Percentiles rank a stretch among this genome's conserved stretches.
Evolutionary conservation across 1,140 invertebrate species (phyloP).

Genomic region (Ostrea edulis): DNA sequence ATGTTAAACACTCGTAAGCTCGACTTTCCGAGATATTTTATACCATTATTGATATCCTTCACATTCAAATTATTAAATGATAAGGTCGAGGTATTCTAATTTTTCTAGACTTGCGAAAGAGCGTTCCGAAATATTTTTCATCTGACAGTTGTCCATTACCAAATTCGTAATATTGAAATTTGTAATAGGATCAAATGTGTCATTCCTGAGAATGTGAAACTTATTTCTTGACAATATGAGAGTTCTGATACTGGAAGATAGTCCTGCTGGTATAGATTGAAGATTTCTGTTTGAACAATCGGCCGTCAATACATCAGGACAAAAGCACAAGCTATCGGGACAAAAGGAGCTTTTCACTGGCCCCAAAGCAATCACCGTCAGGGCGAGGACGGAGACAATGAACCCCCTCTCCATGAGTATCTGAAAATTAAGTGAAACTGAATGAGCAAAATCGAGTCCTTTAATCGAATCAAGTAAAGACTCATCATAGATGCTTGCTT

Average conservation of each 20-base stretch:
- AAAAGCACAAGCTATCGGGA: not conserved
- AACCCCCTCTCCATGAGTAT: not conserved
- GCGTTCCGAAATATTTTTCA: conserved; percentile 1
- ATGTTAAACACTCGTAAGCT: conserved; percentile 3
- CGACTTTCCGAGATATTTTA: not conserved
- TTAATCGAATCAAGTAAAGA: no score
- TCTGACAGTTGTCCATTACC: not conserved
- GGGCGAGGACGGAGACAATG: not conserved
- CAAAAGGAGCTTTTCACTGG: not conserved
- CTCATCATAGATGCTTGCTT: no score
- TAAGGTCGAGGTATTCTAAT: conserved; percentile 11
- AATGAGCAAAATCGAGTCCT: no score
- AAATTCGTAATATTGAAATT: not conserved
- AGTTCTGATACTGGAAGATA: not conserved
- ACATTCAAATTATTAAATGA: not conserved
- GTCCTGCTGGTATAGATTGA: not conserved
- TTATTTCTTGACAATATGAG: not conserved
- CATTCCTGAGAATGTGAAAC: not conserved
- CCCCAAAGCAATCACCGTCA: not conserved
- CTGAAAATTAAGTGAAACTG: not conserved
- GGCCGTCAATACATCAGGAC: not conserved
- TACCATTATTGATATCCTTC: not conserved
- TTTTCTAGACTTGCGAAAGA: not conserved
- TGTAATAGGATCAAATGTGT: conserved; percentile 3
- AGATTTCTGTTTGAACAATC: conserved; percentile 16